Base-by-base conservation (phyloP, 1,140 invertebrate species). In the Zelostemma sp. region DNA sequence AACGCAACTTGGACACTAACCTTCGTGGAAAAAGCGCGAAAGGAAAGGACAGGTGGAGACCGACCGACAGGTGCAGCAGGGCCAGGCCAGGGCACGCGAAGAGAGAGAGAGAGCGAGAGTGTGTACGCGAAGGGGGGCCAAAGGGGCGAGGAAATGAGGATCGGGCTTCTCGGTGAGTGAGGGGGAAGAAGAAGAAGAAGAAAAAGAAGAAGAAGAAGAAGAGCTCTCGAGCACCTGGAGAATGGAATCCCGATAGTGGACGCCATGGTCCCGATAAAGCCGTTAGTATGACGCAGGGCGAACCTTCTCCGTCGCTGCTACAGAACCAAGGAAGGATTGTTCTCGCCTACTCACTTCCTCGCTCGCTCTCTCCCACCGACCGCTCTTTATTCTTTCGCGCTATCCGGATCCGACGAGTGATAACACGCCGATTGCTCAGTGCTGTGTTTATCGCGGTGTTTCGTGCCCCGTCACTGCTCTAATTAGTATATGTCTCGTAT, bases 231-330 rank as follows among this genome's bases (percentile, higher is more conserved):
- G n/a, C 14, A 35, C 9, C 14, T 47, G 50, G 48, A 47, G 21
- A 38, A 64, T 65, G 63, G 51, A 48, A 31, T 50, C 38, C 25
- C 51, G 61, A 67, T 67, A 56, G 59, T 57, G 41, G 51, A 25
- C 14, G 48, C 57, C 46, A 83, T 83, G 81, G 75, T 82, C 71
- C 79, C 80, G 73, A 80, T 81, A 74, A 79, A 80, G 70, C 81
- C 82, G 80, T 72, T 82, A 82, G 80, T 15, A 74, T 73, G 77
- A 71, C 54, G 46, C 77, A 77, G 78, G 77, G 76, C 79, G 77
- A 77, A 79, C 78, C 78, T 71, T 76, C 73, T 70, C 73, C 70
- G 78, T 65, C 51, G 47, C 43, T 28, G 59, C 16, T 2, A 2
- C 6, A 11, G 47, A 31, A 54, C 11, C 35, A 35, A 40, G 15